Percentiles rank a stretch among this genome's conserved stretches.
These are phyloP conservation scores for Microtus oregoni DNA, from an alignment of 2,113 vertebrate species.

Conservation along the genomic window DNA sequence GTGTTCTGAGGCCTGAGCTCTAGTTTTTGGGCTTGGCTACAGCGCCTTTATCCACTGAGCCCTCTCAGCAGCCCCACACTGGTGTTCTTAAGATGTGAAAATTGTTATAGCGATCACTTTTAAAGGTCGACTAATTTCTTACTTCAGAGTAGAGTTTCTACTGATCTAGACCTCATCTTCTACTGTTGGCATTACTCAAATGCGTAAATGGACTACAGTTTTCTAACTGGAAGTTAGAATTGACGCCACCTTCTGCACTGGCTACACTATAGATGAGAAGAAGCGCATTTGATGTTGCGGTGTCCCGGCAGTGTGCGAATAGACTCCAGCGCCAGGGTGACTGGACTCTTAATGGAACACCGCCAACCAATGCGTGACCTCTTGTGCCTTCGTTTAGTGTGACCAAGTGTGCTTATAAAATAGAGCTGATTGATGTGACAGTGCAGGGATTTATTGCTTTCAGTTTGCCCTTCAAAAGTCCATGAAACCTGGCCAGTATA, in stretches of 20 bases:
- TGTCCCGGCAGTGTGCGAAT: background rate
- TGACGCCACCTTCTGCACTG: background rate
- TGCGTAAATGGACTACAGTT: background rate
- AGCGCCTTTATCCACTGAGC: background rate
- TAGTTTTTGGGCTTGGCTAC: background rate
- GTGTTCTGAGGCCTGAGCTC: background rate
- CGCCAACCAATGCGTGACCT: background rate
- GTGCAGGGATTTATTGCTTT: background rate
- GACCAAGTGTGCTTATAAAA: background rate
- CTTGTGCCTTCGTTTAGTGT: conserved; percentile 35
- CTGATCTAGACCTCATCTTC: background rate
- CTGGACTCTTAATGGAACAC: background rate
- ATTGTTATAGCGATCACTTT: background rate
- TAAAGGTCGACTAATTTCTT: background rate
- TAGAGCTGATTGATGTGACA: background rate
- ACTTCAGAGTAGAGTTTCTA: background rate
- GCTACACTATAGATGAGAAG: background rate
- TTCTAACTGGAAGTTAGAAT: conserved; percentile 5
- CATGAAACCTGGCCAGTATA: background rate
- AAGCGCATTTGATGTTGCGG: background rate
- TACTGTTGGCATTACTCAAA: background rate
- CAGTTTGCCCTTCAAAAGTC: conserved; percentile 34
- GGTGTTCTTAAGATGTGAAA: conserved; percentile 1
- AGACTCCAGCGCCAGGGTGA: background rate
- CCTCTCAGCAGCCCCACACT: background rate